Conservation (phyloP, 2,888 invertebrate species). For the Xanthia togata region DNA sequence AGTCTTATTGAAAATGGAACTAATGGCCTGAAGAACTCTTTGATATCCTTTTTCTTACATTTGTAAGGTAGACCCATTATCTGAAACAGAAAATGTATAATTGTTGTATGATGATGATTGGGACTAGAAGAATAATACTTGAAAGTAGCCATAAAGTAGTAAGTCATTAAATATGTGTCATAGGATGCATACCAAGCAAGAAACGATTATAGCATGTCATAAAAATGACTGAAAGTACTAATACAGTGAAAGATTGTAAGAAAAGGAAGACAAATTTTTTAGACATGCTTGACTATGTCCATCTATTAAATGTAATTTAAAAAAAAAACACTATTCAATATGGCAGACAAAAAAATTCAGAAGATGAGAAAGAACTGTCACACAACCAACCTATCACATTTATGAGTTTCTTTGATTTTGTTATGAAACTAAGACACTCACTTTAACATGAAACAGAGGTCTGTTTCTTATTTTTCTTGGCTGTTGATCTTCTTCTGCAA, state of each 20-base stretch:
- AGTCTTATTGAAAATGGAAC: constrained; percentile 95
- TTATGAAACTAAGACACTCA: constrained; percentile 63
- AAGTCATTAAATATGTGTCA: too few relatives aligned
- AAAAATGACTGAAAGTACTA: too few relatives aligned
- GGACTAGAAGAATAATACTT: too few relatives aligned
- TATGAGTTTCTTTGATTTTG: background rate
- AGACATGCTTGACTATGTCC: background rate
- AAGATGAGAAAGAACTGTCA: background rate
- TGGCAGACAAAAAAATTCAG: too few relatives aligned
- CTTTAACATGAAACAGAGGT: constrained; percentile 85
- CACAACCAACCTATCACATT: background rate
- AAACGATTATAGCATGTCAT: too few relatives aligned
- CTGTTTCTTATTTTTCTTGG: constrained; percentile 86
- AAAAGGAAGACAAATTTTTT: too few relatives aligned
- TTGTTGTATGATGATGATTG: background rate
- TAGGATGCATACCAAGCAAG: too few relatives aligned
- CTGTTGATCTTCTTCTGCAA: constrained; percentile 62
- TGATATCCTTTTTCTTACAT: constrained; percentile 95
- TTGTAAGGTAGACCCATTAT: constrained; percentile 94
- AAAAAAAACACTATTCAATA: background rate
- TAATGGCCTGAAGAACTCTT: constrained; percentile 95
- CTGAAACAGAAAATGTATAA: constrained; percentile 87
- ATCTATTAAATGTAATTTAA: background rate
- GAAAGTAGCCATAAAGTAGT: too few relatives aligned
- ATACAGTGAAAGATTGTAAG: too few relatives aligned